Base-by-base conservation (phyloP, 2,797 vertebrate genomes). In the Neomorphus geoffroyi region DNA sequence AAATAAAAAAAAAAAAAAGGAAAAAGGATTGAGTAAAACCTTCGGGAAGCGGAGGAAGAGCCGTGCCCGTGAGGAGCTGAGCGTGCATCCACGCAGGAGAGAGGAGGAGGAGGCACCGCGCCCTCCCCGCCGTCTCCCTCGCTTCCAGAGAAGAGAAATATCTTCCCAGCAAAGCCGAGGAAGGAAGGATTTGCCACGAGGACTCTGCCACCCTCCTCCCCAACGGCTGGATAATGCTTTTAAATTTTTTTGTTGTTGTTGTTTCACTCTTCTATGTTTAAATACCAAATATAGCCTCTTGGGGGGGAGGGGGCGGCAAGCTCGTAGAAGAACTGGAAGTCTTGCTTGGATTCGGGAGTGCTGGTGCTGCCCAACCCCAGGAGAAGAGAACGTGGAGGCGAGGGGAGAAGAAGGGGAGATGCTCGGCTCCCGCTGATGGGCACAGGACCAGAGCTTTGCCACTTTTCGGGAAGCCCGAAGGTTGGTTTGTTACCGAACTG, bases 211-310 rank as follows among this genome's bases (percentile, higher is more conserved):
- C 71, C 85, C 80, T 92, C 77, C 88, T 90, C 70, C 66, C 48
- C 86, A 58, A 54, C 87, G 67, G 78, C 85, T 96, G 95, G 92
- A 95, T 91, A 81, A 80, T 77, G 90, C 83, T 0, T 85, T 23
- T n/a, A 45, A 41, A 41, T 54, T 21, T 58, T 19, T 43, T 18
- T 41, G n/a, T n/a, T n/a, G n/a, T 41, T 41, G 39, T 27, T n/a
- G n/a, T 27, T 51, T 50, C 69, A 6, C 64, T 91, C 72, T 91
- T 41, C 50, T 87, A 77, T 66, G 75, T 92, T 97, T 92, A 74
- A 94, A 95, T 88, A 94, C 95, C 95, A 97, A 94, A 96, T 95
- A 94, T 89, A 94, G 77, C 73, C 37, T 93, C 90, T 87, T 17
- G 51, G 54, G 45, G 72, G 60, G 10, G 64, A 32, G 79, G 86